Evolutionary conservation across 2,797 vertebrate species (phyloP).

Genomic region (Sciurus carolinensis): DNA sequence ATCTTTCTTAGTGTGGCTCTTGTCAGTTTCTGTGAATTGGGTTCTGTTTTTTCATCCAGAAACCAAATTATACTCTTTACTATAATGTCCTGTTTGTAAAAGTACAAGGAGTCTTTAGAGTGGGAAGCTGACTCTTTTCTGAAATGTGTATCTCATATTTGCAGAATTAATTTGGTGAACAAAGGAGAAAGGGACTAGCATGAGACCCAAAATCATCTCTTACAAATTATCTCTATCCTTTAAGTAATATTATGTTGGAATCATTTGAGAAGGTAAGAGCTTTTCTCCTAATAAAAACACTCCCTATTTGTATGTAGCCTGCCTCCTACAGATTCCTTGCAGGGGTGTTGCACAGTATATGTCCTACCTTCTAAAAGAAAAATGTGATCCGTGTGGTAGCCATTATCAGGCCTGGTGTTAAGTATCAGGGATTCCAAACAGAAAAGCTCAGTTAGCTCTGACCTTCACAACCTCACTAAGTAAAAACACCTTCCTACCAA

Average conservation of each 20-base stretch:
- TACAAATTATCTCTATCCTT: conserved; percentile 30
- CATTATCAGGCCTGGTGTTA: background rate
- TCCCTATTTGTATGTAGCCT: background rate
- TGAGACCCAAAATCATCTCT: conserved; percentile 2
- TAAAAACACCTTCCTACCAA: conserved; percentile 29
- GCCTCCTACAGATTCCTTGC: background rate
- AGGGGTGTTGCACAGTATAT: background rate
- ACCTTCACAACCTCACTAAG: conserved; percentile 27
- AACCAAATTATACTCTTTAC: conserved; percentile 14
- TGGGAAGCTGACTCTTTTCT: conserved; percentile 63
- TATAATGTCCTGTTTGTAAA: conserved; percentile 39
- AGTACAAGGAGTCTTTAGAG: background rate
- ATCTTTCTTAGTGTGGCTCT: background rate
- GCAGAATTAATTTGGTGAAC: conserved; percentile 31
- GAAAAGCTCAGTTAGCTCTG: conserved; percentile 36
- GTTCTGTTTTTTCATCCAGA: conserved; percentile 20
- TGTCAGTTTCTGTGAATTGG: conserved; percentile 52
- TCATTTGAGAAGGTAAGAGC: conserved; percentile 41
- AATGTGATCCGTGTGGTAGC: background rate
- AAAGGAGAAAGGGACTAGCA: background rate
- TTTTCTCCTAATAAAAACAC: conserved; percentile 42
- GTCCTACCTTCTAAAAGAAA: conserved; percentile 54
- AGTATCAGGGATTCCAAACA: conserved; percentile 24
- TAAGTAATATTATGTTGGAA: conserved; percentile 26
- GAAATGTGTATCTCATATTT: background rate